Evolutionary conservation across 30 jellyfish, hydroid and myxozoan species (phyloP), one percentile per base, ranked within the genome.

Genomic region (Aurelia coerulea): DNA sequence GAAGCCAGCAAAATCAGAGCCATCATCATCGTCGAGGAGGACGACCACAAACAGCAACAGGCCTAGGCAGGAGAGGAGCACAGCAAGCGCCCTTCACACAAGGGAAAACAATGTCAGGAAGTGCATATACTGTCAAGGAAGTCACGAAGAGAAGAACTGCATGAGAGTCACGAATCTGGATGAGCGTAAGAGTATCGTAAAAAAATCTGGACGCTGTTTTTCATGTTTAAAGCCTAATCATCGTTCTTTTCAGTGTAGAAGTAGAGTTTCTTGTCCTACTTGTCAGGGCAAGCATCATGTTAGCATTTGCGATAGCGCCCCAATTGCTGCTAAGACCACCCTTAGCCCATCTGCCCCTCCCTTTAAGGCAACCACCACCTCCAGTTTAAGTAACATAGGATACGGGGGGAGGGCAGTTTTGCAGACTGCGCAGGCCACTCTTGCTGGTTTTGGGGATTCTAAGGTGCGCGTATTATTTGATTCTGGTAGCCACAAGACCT

Each of bases 401-500:
- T n/a, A n/a, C n/a, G n/a, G n/a, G n/a, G n/a, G n/a, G n/a, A n/a
- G n/a, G n/a, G n/a, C n/a, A n/a, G n/a, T n/a, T n/a, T 50, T 62
- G 62, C 79, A 78, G 64, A 56, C 88, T 14, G 79, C 88, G 2
- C 88, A 56, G 23, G 88, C 88, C 2, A 59, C 64, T 19, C 62
- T 62, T 56, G 32, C 11, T 14, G 62, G 65, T 17, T 2, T 4
- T 15, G 65, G 32, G 33, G 79, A 2, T 1, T 31, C 32, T 42
- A 50, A 31, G 18, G 71, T 32, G 18, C 50, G 88, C 59, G 83
- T 78, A 1, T 50, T 58, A 12, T 52, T 56, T 37, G 88, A 78
- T 31, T 37, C 88, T 29, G 88, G 88, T 78, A 18, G 79, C 35
- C n/a, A n/a, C n/a, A n/a, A n/a, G n/a, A n/a, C 88, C 49, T 78